Percentiles rank a stretch among this genome's conserved stretches.
Conservation (phyloP, 2,797 vertebrate species). For the Neostethus bicornis region DNA sequence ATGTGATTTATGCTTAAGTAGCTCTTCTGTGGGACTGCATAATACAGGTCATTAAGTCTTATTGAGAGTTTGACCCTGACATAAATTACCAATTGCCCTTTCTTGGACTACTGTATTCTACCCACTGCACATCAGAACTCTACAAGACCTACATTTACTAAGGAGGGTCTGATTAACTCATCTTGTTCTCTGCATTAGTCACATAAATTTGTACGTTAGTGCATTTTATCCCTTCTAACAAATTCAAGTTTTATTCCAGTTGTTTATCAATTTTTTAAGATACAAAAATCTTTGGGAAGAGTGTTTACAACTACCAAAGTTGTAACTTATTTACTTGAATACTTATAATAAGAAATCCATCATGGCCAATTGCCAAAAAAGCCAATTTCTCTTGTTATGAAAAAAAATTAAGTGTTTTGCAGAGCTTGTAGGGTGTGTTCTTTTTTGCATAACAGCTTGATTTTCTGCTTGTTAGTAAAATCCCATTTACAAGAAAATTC, state of each 20-base stretch:
- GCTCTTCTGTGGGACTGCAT: background rate
- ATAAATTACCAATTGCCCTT: background rate
- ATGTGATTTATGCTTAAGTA: background rate
- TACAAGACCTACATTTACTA: background rate
- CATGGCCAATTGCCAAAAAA: background rate
- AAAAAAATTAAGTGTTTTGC: background rate
- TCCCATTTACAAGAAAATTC: background rate
- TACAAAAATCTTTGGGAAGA: background rate
- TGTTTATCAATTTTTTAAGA: background rate
- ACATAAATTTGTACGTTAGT: background rate
- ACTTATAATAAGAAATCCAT: background rate
- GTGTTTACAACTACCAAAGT: background rate
- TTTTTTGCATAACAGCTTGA: background rate
- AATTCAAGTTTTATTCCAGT: background rate
- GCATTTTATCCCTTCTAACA: background rate
- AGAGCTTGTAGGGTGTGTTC: background rate
- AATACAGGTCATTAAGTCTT: conserved; percentile 1
- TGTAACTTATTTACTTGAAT: background rate
- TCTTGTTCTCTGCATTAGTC: background rate
- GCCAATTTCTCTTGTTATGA: background rate
- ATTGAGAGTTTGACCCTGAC: background rate
- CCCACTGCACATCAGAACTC: background rate
- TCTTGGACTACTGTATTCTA: background rate
- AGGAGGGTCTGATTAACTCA: background rate
- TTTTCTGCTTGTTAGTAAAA: background rate